Percentiles rank a stretch among this genome's conserved stretches.
phyloP scores from a whole-genome alignment of 92 coral and sea anemone genomes.

The Phenganax stokvisi region DNA sequence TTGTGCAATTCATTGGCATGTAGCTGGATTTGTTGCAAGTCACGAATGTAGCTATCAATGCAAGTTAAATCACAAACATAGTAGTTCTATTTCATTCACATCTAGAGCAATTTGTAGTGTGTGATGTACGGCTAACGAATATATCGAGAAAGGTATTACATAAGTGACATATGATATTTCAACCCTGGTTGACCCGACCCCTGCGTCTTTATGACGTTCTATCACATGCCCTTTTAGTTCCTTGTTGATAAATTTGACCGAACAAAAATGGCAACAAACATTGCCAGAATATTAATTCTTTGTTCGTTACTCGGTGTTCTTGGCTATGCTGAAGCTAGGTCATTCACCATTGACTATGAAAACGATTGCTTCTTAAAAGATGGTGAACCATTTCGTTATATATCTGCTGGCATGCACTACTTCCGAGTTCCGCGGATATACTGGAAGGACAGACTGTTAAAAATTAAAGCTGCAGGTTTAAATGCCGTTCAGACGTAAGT shows the following conservation, averaged over 20 bases:
- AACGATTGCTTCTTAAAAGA: conserved; percentile 70
- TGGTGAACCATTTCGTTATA: conserved; percentile 80
- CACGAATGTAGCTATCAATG: too few relatives aligned
- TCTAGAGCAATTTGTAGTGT: too few relatives aligned
- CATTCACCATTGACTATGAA: conserved; percentile 73
- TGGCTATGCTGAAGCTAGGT: conserved; percentile 31
- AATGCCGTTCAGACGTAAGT: conserved; percentile 77
- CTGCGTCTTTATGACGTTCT: neutral
- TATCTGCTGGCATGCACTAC: conserved; percentile 79
- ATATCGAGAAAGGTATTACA: too few relatives aligned
- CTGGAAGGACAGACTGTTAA: conserved; percentile 72
- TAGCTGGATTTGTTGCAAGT: too few relatives aligned
- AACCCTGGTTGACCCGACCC: conserved; percentile 4
- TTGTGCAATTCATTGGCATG: too few relatives aligned
- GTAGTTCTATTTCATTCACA: too few relatives aligned
- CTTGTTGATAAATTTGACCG: neutral
- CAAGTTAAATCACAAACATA: too few relatives aligned
- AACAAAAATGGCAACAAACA: conserved; percentile 16
- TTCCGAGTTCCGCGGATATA: conserved; percentile 62
- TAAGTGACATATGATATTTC: too few relatives aligned
- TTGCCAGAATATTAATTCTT: neutral
- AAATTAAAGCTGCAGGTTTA: conserved; percentile 70
- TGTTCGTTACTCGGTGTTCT: conserved; percentile 1
- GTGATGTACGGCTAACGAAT: too few relatives aligned
- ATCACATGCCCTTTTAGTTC: conserved; percentile 13